These are phyloP conservation scores for Threskiornis aethiopicus DNA, from an alignment of 2,797 vertebrate species.

Conservation along the genomic window DNA sequence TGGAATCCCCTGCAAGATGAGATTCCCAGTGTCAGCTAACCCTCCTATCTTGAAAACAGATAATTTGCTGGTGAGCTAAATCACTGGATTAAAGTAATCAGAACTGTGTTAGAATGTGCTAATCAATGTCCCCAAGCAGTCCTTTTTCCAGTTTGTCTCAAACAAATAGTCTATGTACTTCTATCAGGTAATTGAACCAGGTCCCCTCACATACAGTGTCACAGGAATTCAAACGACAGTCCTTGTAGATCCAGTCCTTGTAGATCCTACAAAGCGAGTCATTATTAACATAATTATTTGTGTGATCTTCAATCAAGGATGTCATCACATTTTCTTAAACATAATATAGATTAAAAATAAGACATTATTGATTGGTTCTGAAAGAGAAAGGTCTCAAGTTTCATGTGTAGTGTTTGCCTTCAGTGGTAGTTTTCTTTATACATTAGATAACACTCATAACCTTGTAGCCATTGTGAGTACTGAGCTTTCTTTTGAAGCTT, in stretches of 20 bases:
- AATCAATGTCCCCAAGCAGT: conserved; percentile 60
- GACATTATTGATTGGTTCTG: conserved; percentile 68
- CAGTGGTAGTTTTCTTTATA: conserved; percentile 57
- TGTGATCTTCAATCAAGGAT: conserved; percentile 72
- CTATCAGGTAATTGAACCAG: conserved; percentile 36
- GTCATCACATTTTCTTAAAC: conserved; percentile 73
- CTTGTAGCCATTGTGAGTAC: conserved; percentile 38
- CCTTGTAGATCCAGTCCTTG: conserved; percentile 24
- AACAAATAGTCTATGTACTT: background rate
- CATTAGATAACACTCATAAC: conserved; percentile 61
- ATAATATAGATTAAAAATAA: conserved; percentile 70
- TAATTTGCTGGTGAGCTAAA: conserved; percentile 43
- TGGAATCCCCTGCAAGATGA: background rate
- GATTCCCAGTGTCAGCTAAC: background rate
- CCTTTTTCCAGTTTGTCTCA: conserved; percentile 27
- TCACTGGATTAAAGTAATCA: conserved; percentile 68
- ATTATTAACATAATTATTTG: conserved; percentile 67
- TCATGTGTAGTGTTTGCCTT: conserved; percentile 44
- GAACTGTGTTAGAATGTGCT: conserved; percentile 30
- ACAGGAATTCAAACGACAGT: background rate
- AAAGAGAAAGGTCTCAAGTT: conserved; percentile 52
- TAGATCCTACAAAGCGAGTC: conserved; percentile 25
- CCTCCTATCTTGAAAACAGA: background rate
- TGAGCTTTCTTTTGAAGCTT: conserved; percentile 68
- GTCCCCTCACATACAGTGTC: background rate